Conservation (phyloP, 2,113 vertebrate genomes). For the Micronisus gabar region DNA sequence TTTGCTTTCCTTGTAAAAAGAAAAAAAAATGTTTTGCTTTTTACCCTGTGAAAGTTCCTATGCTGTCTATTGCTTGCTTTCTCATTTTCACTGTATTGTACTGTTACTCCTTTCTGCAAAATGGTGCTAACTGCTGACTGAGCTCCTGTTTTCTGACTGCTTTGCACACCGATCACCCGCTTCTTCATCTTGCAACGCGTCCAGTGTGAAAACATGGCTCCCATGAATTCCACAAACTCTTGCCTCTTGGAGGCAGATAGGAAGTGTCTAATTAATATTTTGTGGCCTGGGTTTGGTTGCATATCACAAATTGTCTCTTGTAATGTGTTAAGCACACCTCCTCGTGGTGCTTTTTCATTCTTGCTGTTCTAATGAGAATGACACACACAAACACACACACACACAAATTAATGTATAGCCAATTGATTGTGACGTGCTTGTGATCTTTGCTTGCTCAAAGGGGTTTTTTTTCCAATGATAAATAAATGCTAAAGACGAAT, state of each 20-base stretch:
- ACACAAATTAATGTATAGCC: conserved; percentile 79
- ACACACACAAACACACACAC: conserved; percentile 22
- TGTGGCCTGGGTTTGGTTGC: conserved; percentile 86
- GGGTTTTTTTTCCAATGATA: conserved; percentile 71
- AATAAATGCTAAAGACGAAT: conserved; percentile 92
- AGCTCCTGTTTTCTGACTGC: conserved; percentile 26
- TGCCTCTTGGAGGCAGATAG: conserved; percentile 63
- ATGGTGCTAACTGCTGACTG: conserved; percentile 36
- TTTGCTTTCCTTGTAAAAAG: conserved; percentile 20
- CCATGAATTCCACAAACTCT: neutral
- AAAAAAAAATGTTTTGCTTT: neutral
- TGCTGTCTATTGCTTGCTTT: conserved; percentile 22
- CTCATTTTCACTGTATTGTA: conserved; percentile 18
- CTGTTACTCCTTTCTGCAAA: conserved; percentile 26
- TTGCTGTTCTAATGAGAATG: conserved; percentile 77
- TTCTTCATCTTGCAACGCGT: conserved; percentile 8
- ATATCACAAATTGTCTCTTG: conserved; percentile 74
- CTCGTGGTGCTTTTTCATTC: conserved; percentile 81
- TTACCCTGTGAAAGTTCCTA: conserved; percentile 26
- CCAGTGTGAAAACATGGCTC: neutral
- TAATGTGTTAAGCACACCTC: conserved; percentile 71
- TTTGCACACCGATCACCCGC: conserved; percentile 27
- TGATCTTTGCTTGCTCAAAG: conserved; percentile 93
- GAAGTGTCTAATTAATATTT: conserved; percentile 80
- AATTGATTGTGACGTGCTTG: conserved; percentile 92